Conservation (phyloP, 2,888 invertebrate species). For the Tenodera sinensis region DNA sequence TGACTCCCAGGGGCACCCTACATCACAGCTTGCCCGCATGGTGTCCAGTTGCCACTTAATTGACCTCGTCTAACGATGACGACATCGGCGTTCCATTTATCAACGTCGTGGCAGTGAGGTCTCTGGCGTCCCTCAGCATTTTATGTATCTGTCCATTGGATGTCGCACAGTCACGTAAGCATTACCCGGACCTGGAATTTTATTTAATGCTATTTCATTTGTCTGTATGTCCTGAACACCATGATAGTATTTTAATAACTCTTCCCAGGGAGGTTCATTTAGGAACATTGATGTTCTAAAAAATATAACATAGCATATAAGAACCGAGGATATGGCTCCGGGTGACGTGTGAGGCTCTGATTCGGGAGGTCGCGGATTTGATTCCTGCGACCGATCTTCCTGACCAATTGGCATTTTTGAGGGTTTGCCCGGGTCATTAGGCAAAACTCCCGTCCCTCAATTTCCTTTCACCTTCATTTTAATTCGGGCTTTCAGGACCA, state of each 20-base stretch:
- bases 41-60: slow-evolving; percentile 12
- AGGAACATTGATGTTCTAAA: too few relatives aligned
- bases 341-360: too few relatives aligned
- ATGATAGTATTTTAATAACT: not conserved
- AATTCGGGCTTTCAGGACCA: too few relatives aligned
- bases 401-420: too few relatives aligned
- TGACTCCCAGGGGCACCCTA: slow-evolving; percentile 10
- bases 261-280: not conserved
- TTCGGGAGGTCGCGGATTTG: too few relatives aligned
- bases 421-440: too few relatives aligned
- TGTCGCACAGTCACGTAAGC: not conserved
- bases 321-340: too few relatives aligned
- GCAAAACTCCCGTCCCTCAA: too few relatives aligned
- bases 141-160: not conserved
- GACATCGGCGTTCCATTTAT: slow-evolving; percentile 9
- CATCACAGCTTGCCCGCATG: not conserved
- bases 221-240: too few relatives aligned
- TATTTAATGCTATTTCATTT: not conserved
- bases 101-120: not conserved
- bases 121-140: not conserved
- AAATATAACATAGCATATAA: too few relatives aligned
- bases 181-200: not conserved
- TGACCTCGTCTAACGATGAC: slow-evolving; percentile 18
- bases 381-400: too few relatives aligned
- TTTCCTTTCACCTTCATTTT: too few relatives aligned